Percentiles rank a stretch among this genome's conserved stretches.
phyloP scores from a whole-genome alignment of 2,113 vertebrate species.

The Platysteira castanea region DNA sequence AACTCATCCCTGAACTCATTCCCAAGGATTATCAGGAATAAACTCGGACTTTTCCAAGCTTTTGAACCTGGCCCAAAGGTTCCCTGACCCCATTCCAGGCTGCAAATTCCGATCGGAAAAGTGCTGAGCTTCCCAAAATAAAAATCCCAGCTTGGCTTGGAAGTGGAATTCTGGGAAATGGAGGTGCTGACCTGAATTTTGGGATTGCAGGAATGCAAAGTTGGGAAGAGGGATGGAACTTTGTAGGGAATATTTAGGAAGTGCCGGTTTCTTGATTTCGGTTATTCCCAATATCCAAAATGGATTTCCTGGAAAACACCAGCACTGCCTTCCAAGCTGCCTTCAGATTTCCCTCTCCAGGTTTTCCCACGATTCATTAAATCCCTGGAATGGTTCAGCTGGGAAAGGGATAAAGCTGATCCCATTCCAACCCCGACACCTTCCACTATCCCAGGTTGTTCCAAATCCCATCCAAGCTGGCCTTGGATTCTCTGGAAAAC shows the following conservation, averaged over 20 bases:
- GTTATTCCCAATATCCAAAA: background rate
- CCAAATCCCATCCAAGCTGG: background rate
- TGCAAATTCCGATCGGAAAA: background rate
- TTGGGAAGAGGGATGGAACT: background rate
- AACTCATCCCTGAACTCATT: background rate
- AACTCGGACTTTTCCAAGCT: background rate
- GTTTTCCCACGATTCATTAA: fast-evolving
- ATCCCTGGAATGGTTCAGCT: background rate
- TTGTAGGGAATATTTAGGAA: background rate
- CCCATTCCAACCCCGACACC: background rate
- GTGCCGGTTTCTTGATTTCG: fast-evolving
- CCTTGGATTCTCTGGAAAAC: background rate
- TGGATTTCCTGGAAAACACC: background rate
- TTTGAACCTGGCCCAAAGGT: background rate
- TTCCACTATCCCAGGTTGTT: background rate
- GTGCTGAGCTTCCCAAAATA: slow-evolving; percentile 1
- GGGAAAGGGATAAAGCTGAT: background rate
- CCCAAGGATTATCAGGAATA: background rate
- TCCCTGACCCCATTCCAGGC: background rate
- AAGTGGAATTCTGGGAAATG: background rate
- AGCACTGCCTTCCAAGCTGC: background rate
- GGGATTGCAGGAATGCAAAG: background rate
- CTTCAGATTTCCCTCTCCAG: background rate
- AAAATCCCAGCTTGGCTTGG: background rate
- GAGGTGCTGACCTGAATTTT: background rate